Percentiles rank a stretch among this genome's conserved stretches.
These are phyloP conservation scores for Zalophus californianus DNA, from an alignment of 2,797 vertebrate species.

Conservation along the genomic window DNA sequence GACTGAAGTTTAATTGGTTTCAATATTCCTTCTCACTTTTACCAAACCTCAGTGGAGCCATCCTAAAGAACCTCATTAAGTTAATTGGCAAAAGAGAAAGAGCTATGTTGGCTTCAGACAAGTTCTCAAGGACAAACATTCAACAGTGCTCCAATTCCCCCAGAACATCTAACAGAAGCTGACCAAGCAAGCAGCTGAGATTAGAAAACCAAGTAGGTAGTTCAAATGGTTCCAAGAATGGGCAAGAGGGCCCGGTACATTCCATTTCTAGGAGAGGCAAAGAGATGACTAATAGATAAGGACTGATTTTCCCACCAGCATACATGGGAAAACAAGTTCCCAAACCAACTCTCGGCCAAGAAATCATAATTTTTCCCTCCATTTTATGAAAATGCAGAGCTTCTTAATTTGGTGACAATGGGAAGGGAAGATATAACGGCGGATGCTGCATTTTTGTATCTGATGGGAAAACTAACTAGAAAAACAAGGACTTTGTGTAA, in stretches of 20 bases:
- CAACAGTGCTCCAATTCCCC: slow-evolving; percentile 48
- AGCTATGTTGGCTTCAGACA: slow-evolving; percentile 55
- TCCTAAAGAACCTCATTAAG: slow-evolving; percentile 67
- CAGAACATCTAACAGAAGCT: slow-evolving; percentile 58
- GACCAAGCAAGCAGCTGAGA: slow-evolving; percentile 53
- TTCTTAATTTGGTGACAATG: slow-evolving; percentile 14
- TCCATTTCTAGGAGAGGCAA: background rate
- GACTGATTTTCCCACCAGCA: background rate
- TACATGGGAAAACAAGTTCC: background rate
- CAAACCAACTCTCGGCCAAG: slow-evolving; percentile 22
- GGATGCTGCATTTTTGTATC: background rate
- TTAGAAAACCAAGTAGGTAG: slow-evolving; percentile 48
- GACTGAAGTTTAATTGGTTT: slow-evolving; percentile 66
- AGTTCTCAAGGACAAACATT: slow-evolving; percentile 65
- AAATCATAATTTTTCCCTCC: slow-evolving; percentile 4
- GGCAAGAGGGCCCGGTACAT: background rate
- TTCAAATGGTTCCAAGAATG: slow-evolving; percentile 38
- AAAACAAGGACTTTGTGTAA: slow-evolving; percentile 1
- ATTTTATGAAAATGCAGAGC: slow-evolving; percentile 38
- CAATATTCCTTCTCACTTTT: slow-evolving; percentile 75
- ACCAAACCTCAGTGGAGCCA: slow-evolving; percentile 49
- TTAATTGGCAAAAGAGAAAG: slow-evolving; percentile 74
- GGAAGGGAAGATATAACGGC: background rate
- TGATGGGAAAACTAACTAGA: background rate
- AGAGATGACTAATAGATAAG: slow-evolving; percentile 21